Percentiles rank a stretch among this genome's conserved stretches.
These are phyloP conservation scores for Monopterus albus DNA, from an alignment of 2,113 vertebrate species.

Conservation along the genomic window DNA sequence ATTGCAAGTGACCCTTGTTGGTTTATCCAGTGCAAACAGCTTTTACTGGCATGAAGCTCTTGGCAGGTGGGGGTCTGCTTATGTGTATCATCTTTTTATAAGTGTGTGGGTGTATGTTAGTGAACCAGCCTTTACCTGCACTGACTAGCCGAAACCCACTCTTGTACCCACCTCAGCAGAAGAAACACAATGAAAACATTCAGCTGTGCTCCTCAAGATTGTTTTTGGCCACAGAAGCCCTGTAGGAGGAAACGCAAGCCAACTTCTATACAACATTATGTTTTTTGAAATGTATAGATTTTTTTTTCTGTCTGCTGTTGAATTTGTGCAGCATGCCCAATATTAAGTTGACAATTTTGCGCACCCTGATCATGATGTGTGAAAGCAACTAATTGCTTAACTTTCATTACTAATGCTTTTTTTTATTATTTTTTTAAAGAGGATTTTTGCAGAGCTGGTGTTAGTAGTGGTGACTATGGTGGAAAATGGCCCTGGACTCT, in stretches of 20 bases:
- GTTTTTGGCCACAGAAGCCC: constrained; percentile 79
- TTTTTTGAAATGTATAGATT: constrained; percentile 78
- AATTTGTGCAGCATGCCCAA: constrained; percentile 59
- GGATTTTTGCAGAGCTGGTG: constrained; percentile 28
- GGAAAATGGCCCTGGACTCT: constrained; percentile 63
- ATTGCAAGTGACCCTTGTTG: constrained; percentile 29
- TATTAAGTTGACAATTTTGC: constrained; percentile 54
- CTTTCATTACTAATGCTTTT: constrained; percentile 56
- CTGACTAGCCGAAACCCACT: constrained; percentile 70
- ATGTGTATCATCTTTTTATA: constrained; percentile 46
- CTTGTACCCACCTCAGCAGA: constrained; percentile 78
- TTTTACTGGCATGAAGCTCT: constrained; percentile 28
- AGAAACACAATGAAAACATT: constrained; percentile 84
- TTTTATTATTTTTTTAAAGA: constrained; percentile 64
- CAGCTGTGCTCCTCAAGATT: constrained; percentile 80
- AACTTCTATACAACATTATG: constrained; percentile 75
- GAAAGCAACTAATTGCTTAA: constrained; percentile 63
- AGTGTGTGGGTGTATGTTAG: constrained; percentile 47
- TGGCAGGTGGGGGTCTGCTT: constrained; percentile 38
- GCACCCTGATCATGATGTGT: constrained; percentile 25
- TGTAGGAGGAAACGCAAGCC: constrained; percentile 80
- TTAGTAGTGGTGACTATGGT: constrained; percentile 57
- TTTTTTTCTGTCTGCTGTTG: constrained; percentile 69
- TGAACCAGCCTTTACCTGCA: constrained; percentile 58
- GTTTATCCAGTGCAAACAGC: constrained; percentile 38